These are phyloP conservation scores for Donacobius atricapilla DNA, from an alignment of 2,113 vertebrate species.

Conservation along the genomic window DNA sequence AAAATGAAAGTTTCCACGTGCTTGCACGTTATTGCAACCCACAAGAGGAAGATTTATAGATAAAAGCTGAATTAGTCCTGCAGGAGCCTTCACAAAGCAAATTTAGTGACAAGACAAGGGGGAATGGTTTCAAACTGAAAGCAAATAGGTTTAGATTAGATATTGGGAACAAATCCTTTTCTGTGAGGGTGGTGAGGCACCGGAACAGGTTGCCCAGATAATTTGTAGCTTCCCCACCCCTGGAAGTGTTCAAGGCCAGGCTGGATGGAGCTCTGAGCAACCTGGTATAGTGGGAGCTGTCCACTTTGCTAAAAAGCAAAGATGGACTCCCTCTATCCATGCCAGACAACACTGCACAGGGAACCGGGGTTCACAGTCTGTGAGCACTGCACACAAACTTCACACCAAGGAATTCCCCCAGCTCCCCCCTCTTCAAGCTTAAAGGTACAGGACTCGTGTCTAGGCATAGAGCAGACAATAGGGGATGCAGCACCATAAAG, in stretches of 20 bases:
- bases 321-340: not conserved
- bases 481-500: not conserved
- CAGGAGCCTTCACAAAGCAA: not conserved
- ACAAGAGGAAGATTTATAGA: not conserved
- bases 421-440: not conserved
- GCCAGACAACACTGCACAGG: not conserved
- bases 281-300: not conserved
- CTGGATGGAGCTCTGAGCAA: not conserved
- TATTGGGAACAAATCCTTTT: not conserved
- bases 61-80: not conserved
- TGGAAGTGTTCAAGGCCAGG: not conserved
- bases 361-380: not conserved
- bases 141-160: not conserved
- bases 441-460: not conserved
- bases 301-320: not conserved
- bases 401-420: fast-evolving
- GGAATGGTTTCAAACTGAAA: not conserved
- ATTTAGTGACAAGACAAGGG: not conserved
- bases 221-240: not conserved
- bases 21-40: not conserved
- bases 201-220: not conserved
- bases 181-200: not conserved
- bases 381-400: not conserved
- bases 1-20: not conserved
- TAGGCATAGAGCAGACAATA: not conserved